Evolutionary conservation across 2,113 vertebrate genomes (phyloP), one percentile per base, ranked within the genome.

Genomic region (Pseudopodoces humilis): DNA sequence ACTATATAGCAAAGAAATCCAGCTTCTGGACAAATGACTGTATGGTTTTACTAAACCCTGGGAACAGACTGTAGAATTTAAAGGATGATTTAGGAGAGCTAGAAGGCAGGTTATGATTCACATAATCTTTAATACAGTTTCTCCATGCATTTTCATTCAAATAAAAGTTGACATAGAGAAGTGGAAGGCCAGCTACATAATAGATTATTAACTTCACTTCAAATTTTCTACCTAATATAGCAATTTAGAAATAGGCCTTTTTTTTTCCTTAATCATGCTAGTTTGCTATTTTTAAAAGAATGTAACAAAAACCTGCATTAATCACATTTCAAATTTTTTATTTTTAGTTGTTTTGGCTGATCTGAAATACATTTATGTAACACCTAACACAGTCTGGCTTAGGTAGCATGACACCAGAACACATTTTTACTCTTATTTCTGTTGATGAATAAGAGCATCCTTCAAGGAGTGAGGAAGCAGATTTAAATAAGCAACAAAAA

Each of bases 251-350:
- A 70, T 17, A 49, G 2, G 2, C 1, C 5, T 37, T 69, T 78
- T 80, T 39, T 78, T 80, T 23, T 16, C 35, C 10, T 60, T 39
- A 71, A 41, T 44, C 8, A 33, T 24, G 3, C 2, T 67, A 23
- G 46, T 67, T 50, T 53, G 13, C 4, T 64, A 2, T 55, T 91
- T 78, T 55, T 21, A 33, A 81, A 76, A 50, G 2, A 69, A 12
- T 10, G 6, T 31, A 69, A 70, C 6, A 20, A 67, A 84, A 81
- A 9, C 2, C 2, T 67, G 3, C 3, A 30, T 58, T 69, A 69
- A 72, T 7, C 0, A 1, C 2, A 4, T 65, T 43, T 47, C 11
- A 49, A 6, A 30, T 23, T 33, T 46, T 49, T 33, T 23, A 1
- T 21, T 6, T 56, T 76, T 35, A 43, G 1, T 28, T 83, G 5